Percentiles rank a stretch among this genome's conserved stretches.
Evolutionary conservation across 2,888 invertebrate genomes (phyloP).

Genomic region (Trichacis sp.): DNA sequence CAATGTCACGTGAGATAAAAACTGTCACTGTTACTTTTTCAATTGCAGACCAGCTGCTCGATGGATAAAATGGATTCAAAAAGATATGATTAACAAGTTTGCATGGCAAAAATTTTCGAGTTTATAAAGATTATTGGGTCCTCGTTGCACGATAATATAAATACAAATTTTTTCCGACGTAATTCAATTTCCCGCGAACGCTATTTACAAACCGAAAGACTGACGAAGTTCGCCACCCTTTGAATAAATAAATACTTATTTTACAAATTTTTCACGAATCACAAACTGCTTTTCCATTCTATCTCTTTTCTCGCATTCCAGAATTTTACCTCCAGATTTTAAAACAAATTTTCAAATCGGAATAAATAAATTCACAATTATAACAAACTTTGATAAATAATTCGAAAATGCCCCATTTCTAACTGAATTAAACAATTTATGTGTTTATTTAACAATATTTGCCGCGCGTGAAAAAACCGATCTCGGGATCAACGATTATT

Average conservation of each 20-base stretch:
- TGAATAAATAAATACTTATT: constrained; percentile 32
- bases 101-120: too few relatives aligned
- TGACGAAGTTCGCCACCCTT: not conserved
- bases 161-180: too few relatives aligned
- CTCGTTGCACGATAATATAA: too few relatives aligned
- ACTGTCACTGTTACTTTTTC: too few relatives aligned
- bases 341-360: not conserved
- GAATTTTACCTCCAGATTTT: not conserved
- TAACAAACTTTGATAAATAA: not conserved
- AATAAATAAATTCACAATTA: constrained; percentile 15
- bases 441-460: too few relatives aligned
- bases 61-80: constrained; percentile 53
- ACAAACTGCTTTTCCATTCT: constrained; percentile 8
- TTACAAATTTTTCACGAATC: constrained; percentile 15
- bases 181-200: too few relatives aligned
- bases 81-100: too few relatives aligned
- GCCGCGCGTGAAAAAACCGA: too few relatives aligned
- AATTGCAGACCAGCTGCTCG: constrained; percentile 69
- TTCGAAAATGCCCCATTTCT: not conserved
- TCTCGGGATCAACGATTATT: too few relatives aligned
- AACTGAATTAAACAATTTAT: too few relatives aligned
- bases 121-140: too few relatives aligned
- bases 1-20: too few relatives aligned
- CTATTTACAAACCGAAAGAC: constrained; percentile 8
- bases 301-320: not conserved